Base-by-base conservation (phyloP, 2,888 invertebrate genomes). In the Phania funesta region DNA sequence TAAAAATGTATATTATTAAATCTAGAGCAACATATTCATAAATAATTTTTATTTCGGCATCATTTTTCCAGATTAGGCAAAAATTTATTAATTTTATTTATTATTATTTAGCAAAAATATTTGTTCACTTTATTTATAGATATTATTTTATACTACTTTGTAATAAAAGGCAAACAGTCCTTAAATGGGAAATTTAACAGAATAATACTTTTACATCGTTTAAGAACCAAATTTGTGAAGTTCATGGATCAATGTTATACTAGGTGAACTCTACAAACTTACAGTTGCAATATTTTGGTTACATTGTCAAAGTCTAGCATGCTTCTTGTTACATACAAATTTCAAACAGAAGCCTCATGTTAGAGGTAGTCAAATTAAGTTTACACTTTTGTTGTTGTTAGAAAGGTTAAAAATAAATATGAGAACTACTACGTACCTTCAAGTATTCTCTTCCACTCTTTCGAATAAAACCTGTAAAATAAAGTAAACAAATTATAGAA, bases 311-410 rank as follows among this genome's bases (percentile, higher is more conserved):
- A 38, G 41, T 62, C n/a, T 22, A 54, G 18, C 16, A 50, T 7
- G 56, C 44, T 44, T 44, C 26, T 18, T 67, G 41, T 8, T 32
- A 41, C 4, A 48, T 22, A 35, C 20, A 54, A 22, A 38, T 38
- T 24, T 56, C 64, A n/a, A 58, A 65, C 60, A 41, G 68, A 68
- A 62, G 56, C 70, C 41, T 6, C 7, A 16, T 73, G 29, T 64
- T 48, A 16, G 29, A 77, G 32, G 67, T 54, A 46, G 52, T n/a
- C 62, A 68, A 70, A 32, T 60, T 70, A 62, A 46, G 68, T 77
- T 70, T 62, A 16, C 46, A 70, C 76, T 68, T 62, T 78, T 46
- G 38, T 60, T 35, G 64, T 32, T 56, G 16, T 54, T 64, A 64
- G 29, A 44, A 56, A 68, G 32, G 68, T 56, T 70, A 70, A 48